phyloP scores from a whole-genome alignment of 1,140 invertebrate species.

The Drosophila subpulchrella region DNA sequence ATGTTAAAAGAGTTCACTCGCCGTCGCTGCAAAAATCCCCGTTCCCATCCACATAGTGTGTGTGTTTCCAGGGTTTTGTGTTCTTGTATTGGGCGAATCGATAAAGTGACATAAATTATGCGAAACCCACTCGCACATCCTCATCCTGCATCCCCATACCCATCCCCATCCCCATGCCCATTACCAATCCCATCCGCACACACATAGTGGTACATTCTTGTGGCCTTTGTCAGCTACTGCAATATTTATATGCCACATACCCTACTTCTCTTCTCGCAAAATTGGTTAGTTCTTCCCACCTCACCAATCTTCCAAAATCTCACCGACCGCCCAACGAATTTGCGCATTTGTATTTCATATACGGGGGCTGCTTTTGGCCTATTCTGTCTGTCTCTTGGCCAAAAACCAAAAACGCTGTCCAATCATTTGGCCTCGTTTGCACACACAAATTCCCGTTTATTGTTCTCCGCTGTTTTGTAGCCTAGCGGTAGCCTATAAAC shows the following conservation, averaged over 20 bases:
- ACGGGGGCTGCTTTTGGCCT: conserved; percentile 10
- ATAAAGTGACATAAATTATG: conserved; percentile 74
- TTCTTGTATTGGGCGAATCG: conserved; percentile 43
- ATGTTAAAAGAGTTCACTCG: conserved; percentile 37
- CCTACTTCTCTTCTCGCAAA: not conserved
- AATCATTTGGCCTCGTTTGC: conserved; percentile 14
- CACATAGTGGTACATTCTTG: conserved; percentile 28
- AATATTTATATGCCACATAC: conserved; percentile 56
- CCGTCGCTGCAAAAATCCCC: not conserved
- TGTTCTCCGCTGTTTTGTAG: conserved; percentile 18
- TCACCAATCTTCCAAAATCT: not conserved
- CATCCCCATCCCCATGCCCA: not conserved
- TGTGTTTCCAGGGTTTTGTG: too few species aligned
- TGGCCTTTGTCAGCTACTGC: conserved; percentile 61
- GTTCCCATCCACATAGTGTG: too few species aligned
- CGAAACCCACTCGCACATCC: conserved; percentile 32
- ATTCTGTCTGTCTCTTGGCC: conserved; percentile 1
- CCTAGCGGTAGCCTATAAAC: conserved; percentile 45
- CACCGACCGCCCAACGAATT: conserved; percentile 9
- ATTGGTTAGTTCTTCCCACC: conserved; percentile 14
- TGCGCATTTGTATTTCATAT: conserved; percentile 51
- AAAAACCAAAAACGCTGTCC: conserved; percentile 16
- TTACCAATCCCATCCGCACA: not conserved
- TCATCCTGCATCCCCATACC: too few species aligned
- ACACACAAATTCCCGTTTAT: conserved; percentile 20